Evolutionary conservation across 2,113 vertebrate species (phyloP).

Genomic region (Syngnathus typhle): DNA sequence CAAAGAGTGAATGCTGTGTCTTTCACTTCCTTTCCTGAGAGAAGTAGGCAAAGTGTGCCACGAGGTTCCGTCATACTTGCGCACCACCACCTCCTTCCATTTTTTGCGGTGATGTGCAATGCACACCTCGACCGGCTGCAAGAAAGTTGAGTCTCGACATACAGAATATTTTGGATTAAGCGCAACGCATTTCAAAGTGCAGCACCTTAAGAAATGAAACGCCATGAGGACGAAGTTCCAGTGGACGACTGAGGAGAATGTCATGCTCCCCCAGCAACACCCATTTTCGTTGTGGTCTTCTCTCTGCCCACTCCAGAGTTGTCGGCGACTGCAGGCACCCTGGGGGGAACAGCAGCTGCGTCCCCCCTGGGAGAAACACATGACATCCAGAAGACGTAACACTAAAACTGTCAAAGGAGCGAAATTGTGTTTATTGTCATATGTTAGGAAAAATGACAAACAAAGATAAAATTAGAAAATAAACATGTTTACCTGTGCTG

Average conservation of each 20-base stretch:
- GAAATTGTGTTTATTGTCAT: conserved; percentile 3
- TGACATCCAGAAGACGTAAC: conserved; percentile 69
- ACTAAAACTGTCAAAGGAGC: conserved; percentile 59
- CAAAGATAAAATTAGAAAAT: background rate
- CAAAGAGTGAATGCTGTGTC: conserved; percentile 60
- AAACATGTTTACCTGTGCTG: conserved; percentile 62
- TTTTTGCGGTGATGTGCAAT: conserved; percentile 71
- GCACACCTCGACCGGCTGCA: conserved; percentile 83
- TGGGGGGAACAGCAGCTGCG: conserved; percentile 71
- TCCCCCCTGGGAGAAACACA: conserved; percentile 72
- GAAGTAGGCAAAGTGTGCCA: conserved; percentile 78
- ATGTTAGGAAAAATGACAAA: background rate
- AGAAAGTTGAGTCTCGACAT: background rate
- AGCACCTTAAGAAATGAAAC: conserved; percentile 67
- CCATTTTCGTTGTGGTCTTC: conserved; percentile 62
- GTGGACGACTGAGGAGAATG: conserved; percentile 61
- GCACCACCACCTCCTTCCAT: conserved; percentile 78
- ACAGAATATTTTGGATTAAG: background rate
- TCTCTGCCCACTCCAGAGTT: conserved; percentile 60
- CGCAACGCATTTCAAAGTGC: background rate
- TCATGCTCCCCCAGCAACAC: conserved; percentile 73
- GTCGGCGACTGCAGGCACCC: conserved; percentile 50
- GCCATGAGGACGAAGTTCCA: conserved; percentile 74
- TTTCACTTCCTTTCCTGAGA: conserved; percentile 62
- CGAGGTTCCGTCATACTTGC: conserved; percentile 71